Evolutionary conservation across 2,113 vertebrate genomes (phyloP).

Genomic region (Eurystomus gularis): DNA sequence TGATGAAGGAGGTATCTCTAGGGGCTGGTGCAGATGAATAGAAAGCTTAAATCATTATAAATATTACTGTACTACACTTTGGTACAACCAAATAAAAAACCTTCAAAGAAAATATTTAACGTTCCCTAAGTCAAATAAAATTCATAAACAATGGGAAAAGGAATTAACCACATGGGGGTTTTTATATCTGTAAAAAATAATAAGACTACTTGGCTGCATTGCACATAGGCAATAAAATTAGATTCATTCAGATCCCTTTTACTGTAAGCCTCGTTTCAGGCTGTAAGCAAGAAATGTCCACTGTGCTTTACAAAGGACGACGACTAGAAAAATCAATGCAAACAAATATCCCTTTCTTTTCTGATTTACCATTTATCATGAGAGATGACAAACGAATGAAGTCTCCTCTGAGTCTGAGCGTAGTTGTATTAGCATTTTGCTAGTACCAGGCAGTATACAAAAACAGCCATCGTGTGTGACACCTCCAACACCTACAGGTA

Average conservation of each 20-base stretch:
- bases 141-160: constrained; percentile 49
- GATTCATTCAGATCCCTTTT: constrained; percentile 58
- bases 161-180: constrained; percentile 45
- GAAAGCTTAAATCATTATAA: constrained; percentile 27
- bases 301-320: constrained; percentile 82
- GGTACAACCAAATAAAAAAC: constrained; percentile 8
- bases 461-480: neutral
- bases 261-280: constrained; percentile 32
- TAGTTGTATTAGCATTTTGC: constrained; percentile 13
- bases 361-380: constrained; percentile 5
- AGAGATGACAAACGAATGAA: constrained; percentile 37
- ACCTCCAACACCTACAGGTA: constrained; percentile 40
- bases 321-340: constrained; percentile 66
- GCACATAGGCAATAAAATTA: constrained; percentile 55
- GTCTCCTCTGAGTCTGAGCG: constrained; percentile 60
- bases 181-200: constrained; percentile 64
- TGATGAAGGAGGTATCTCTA: constrained; percentile 3
- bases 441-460: constrained; percentile 44
- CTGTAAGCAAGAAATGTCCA: constrained; percentile 67
- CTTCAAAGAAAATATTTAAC: constrained; percentile 35
- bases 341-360: constrained; percentile 43
- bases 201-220: constrained; percentile 55
- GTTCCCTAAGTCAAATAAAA: constrained; percentile 41
- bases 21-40: neutral
- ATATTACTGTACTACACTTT: constrained; percentile 56